Evolutionary conservation across 2,888 invertebrate species (phyloP).

Genomic region (Hoplodrina blanda): DNA sequence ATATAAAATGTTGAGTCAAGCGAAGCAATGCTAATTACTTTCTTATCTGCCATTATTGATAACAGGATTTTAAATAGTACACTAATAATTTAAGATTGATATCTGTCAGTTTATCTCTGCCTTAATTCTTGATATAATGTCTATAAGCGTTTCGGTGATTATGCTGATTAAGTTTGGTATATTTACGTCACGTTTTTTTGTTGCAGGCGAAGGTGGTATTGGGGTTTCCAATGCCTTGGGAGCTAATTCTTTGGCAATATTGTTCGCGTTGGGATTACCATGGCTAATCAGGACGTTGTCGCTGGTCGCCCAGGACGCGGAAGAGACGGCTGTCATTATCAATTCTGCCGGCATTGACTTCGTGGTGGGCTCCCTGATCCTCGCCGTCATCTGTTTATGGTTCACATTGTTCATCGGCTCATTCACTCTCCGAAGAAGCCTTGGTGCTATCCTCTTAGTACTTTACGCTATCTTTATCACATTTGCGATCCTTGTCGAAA

Average conservation of each 20-base stretch:
- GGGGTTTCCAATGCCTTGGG: conserved; percentile 97
- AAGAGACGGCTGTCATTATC: conserved; percentile 91
- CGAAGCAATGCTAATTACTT: conserved; percentile 34
- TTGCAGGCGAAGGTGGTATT: conserved; percentile 95
- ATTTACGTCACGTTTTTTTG: conserved; percentile 41
- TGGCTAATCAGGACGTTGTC: conserved; percentile 95
- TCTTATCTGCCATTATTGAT: conserved; percentile 15
- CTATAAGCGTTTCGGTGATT: background rate
- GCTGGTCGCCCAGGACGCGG: conserved; percentile 84
- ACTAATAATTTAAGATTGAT: conserved; percentile 25
- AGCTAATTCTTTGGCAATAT: conserved; percentile 95
- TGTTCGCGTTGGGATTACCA: conserved; percentile 95
- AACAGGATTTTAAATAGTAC: conserved; percentile 19
- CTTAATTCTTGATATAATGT: conserved; percentile 17
- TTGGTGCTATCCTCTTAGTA: conserved; percentile 92
- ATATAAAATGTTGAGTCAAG: conserved; percentile 6
- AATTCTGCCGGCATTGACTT: conserved; percentile 95
- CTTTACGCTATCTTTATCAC: conserved; percentile 94
- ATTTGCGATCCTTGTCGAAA: conserved; percentile 94
- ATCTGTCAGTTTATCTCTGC: conserved; percentile 21
- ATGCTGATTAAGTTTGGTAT: conserved; percentile 3
- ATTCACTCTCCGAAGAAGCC: conserved; percentile 92
- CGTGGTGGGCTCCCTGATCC: conserved; percentile 94
- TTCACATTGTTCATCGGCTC: conserved; percentile 92
- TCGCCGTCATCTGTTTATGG: conserved; percentile 94